Percentiles rank a stretch among this genome's conserved stretches.
Evolutionary conservation across 2,113 vertebrate species (phyloP).

Genomic region (Addax nasomaculatus): DNA sequence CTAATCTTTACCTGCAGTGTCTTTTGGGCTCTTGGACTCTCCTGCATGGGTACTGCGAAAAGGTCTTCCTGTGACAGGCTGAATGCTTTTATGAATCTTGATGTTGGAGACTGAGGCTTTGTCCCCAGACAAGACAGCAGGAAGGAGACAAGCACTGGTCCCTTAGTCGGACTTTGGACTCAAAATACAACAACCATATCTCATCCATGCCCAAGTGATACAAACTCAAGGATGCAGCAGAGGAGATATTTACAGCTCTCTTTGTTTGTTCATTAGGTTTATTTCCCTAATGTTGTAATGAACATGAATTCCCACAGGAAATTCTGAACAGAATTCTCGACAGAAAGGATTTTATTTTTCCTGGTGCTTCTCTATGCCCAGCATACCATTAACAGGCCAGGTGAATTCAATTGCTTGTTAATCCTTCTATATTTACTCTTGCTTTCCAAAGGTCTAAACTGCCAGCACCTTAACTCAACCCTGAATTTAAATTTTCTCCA

Average conservation of each 20-base stretch:
- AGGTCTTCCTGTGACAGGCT: not conserved
- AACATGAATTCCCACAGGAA: not conserved
- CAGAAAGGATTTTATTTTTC: not conserved
- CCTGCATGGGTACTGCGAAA: not conserved
- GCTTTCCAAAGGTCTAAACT: not conserved
- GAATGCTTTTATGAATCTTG: not conserved
- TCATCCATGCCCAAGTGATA: not conserved
- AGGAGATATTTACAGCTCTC: not conserved
- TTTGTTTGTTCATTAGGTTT: not conserved
- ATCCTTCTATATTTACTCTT: not conserved
- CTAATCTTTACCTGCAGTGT: not conserved
- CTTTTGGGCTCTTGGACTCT: not conserved
- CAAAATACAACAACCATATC: not conserved
- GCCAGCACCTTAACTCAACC: not conserved
- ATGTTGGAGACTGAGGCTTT: not conserved
- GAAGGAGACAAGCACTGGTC: not conserved
- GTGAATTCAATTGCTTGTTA: not conserved
- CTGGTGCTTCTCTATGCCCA: not conserved
- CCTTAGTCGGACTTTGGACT: not conserved
- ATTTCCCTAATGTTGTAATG: not conserved
- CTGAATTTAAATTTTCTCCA: not conserved
- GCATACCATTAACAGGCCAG: not conserved
- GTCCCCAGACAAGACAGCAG: not conserved
- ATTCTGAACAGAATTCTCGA: not conserved
- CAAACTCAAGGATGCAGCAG: not conserved